Evolutionary conservation across 64 coral and sea anemone species (phyloP), one percentile per base, ranked within the genome.

Genomic region (Cladopsammia gracilis): DNA sequence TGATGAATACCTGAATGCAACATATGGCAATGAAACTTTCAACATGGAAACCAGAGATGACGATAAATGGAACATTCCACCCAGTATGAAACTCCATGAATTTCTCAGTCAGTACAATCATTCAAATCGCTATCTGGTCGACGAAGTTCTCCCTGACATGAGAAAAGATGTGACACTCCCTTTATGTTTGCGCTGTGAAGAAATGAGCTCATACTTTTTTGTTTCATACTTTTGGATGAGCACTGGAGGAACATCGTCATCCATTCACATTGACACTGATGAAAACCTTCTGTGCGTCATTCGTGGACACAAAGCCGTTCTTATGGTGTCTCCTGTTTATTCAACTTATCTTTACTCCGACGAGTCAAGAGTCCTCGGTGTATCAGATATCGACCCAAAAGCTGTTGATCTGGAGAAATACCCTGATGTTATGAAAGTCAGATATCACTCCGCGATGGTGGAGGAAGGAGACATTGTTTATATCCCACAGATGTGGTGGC

Each of bases 401-500:
- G 85, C 97, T 20, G 97, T 98, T 62, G 94, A 98, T 60, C 79
- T 98, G 83, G 78, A 88, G 67, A 98, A 96, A 73, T 98, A 87
- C 78, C 97, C 97, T 3, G 48, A 92, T 25, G 97, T 98, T 8
- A 98, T 94, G 70, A 94, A 98, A 76, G 88, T 98, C 13, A 79
- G 76, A 25, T 98, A 98, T 76, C 77, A 87, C 48, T 48, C 74
- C 12, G 97, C 97, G 10, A 94, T 70, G 34, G 89, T 96, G 4
- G 95, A 96, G n/a, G 94, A 96, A 58, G 97, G 97, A 7, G 97
- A 98, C 23, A 94, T 93, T 56, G 67, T 98, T 4, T 98, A 98
- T 82, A 93, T 98, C 15, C 97, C 97, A 12, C 94, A 98, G 70
- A 96, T 98, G 97, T 98, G 97, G 97, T 98, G 97, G 97, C 97